Conservation (phyloP, 2,797 vertebrate species). For the Rhodeus uyekii region DNA sequence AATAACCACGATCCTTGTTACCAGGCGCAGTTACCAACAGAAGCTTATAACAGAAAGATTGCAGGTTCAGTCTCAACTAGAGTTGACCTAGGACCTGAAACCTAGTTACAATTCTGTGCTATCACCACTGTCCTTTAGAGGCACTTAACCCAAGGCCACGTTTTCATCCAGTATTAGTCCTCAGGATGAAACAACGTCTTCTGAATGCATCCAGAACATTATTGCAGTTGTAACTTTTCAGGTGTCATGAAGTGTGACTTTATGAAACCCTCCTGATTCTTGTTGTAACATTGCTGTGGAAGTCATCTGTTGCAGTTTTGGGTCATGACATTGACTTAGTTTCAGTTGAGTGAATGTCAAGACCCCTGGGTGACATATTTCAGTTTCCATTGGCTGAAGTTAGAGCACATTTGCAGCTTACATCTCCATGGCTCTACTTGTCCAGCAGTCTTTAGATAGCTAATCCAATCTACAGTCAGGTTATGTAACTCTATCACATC, state of each 20-base stretch:
- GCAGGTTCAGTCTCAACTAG: background rate
- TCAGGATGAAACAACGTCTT: background rate
- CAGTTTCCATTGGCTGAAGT: background rate
- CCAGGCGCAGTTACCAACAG: background rate
- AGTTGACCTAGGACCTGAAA: background rate
- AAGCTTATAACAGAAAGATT: background rate
- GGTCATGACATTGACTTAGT: constrained; percentile 18
- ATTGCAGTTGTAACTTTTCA: background rate
- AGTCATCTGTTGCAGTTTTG: background rate
- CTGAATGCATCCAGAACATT: background rate
- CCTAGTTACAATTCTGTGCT: background rate
- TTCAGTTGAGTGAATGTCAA: constrained; percentile 2
- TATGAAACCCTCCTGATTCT: background rate
- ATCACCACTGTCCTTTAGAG: background rate
- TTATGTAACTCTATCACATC: background rate
- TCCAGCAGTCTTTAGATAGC: constrained; percentile 3
- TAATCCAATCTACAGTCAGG: constrained; percentile 7
- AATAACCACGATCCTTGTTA: background rate
- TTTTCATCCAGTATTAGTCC: background rate
- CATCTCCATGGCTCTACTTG: background rate
- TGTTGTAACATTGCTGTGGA: background rate
- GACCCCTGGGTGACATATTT: constrained; percentile 11
- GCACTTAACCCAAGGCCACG: background rate
- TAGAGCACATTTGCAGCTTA: constrained; percentile 4
- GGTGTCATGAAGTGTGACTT: background rate